phyloP scores from a whole-genome alignment of 2,113 vertebrate genomes.

The Symphodus melops region DNA sequence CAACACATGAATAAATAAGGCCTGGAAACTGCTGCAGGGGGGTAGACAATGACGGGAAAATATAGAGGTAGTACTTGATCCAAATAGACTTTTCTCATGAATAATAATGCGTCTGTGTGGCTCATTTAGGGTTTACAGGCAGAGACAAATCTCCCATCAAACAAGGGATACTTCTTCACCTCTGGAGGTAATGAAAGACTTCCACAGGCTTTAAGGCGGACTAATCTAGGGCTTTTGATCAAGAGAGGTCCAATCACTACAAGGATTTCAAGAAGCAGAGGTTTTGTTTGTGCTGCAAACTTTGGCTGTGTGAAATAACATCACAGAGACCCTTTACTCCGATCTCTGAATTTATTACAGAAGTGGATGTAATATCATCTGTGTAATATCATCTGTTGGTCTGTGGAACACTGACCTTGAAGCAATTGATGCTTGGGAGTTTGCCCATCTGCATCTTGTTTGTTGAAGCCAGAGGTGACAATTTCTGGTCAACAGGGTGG shows the following conservation, averaged over 20 bases:
- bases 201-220: slow-evolving; percentile 7
- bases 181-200: slow-evolving; percentile 34
- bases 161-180: slow-evolving; percentile 13
- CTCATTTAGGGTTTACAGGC: slow-evolving; percentile 47
- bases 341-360: no score
- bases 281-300: not conserved
- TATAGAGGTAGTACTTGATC: slow-evolving; percentile 56
- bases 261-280: not conserved
- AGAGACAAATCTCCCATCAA: slow-evolving; percentile 57
- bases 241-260: not conserved
- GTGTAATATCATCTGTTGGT: no score
- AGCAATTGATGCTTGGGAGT: no score
- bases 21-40: slow-evolving; percentile 39
- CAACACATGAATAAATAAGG: slow-evolving; percentile 59
- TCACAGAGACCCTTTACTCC: no score
- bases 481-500: no score
- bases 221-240: not conserved
- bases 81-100: slow-evolving; percentile 69
- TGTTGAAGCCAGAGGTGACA: no score
- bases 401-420: no score
- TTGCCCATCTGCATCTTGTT: no score
- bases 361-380: no score
- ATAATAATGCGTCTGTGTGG: slow-evolving; percentile 62
- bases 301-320: no score
- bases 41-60: slow-evolving; percentile 55